These are phyloP conservation scores for Metridium senile DNA, from an alignment of 92 coral and sea anemone genomes.

Conservation along the genomic window DNA sequence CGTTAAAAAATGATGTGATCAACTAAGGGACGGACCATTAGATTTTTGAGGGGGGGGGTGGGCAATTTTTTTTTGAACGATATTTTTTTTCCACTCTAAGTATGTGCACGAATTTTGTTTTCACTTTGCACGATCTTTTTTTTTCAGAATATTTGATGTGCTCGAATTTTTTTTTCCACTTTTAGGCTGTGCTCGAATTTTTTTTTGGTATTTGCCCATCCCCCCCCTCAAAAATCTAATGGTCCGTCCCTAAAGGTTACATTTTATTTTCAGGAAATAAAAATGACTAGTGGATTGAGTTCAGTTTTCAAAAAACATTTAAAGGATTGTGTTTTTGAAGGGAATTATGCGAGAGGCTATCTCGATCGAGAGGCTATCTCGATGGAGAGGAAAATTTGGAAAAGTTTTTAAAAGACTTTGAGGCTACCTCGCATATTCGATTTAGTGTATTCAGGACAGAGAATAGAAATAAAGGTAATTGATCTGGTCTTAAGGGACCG, in stretches of 20 bases:
- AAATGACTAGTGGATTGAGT: not conserved
- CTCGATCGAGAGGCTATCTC: conserved; percentile 7
- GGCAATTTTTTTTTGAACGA: too few relatives aligned
- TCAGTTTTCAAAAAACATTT: conserved; percentile 4
- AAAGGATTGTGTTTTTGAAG: conserved; percentile 8
- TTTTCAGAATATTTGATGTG: too few relatives aligned
- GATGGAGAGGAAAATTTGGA: not conserved
- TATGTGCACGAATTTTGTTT: too few relatives aligned
- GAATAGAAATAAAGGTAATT: conserved; percentile 10
- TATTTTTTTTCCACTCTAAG: too few relatives aligned
- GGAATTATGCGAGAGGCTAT: conserved; percentile 7
- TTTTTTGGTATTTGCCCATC: too few relatives aligned
- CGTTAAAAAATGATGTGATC: not conserved
- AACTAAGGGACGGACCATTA: too few relatives aligned
- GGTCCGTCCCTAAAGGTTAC: not conserved
- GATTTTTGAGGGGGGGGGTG: too few relatives aligned
- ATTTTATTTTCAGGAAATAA: not conserved
- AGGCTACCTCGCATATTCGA: not conserved
- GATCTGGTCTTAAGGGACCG: not conserved
- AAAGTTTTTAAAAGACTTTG: not conserved
- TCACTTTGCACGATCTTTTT: too few relatives aligned
- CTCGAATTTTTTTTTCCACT: too few relatives aligned
- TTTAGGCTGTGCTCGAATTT: too few relatives aligned
- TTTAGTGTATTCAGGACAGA: conserved; percentile 9
- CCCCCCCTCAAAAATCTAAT: too few relatives aligned